These are phyloP conservation scores for Orientallactaga bullata DNA, from an alignment of 2,113 vertebrate species.

Conservation along the genomic window DNA sequence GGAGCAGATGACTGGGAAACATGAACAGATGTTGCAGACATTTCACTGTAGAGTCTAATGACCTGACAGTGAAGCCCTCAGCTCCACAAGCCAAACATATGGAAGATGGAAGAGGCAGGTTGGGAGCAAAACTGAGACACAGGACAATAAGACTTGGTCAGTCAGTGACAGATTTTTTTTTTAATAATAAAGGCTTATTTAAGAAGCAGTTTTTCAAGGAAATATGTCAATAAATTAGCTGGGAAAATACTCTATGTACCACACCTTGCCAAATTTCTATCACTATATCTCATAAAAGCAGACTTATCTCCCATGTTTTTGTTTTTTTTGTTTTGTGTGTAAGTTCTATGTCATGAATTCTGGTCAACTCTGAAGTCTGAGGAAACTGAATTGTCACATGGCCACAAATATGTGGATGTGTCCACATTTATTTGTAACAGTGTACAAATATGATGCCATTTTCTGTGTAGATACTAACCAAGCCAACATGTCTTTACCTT, in stretches of 20 bases:
- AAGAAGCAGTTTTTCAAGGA: neutral
- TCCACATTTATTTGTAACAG: neutral
- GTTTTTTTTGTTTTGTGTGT: too few species aligned
- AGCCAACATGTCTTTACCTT: too few species aligned
- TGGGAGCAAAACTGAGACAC: neutral
- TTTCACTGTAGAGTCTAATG: neutral
- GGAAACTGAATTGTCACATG: neutral
- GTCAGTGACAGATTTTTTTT: neutral
- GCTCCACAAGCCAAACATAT: constrained; percentile 17
- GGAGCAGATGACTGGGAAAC: neutral
- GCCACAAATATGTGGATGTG: accelerated
- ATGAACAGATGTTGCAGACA: constrained; percentile 30
- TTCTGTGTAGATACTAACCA: neutral
- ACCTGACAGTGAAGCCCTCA: neutral
- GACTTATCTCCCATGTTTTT: neutral
- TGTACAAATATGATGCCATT: neutral
- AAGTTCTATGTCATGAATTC: neutral
- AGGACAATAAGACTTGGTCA: neutral
- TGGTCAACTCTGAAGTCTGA: neutral
- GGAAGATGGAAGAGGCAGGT: constrained; percentile 51
- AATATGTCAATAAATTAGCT: neutral
- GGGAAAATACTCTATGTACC: neutral
- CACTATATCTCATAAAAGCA: neutral
- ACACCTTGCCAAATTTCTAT: neutral
- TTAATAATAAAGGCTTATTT: neutral